Conservation (phyloP, 92 coral and sea anemone genomes). For the Metridium senile region DNA sequence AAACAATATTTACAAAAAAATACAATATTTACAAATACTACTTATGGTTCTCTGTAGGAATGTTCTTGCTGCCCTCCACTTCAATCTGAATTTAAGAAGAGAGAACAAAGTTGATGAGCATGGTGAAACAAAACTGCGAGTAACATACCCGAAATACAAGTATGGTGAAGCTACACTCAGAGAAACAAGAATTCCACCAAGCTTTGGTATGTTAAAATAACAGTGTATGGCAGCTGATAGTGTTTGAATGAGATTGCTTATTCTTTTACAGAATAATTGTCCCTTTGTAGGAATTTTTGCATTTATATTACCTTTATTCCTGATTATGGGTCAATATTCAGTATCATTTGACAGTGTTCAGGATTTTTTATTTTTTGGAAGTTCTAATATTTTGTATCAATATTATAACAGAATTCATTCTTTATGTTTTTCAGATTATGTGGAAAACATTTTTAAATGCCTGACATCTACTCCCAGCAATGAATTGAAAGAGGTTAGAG, state of each 20-base stretch:
- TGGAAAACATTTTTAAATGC: neutral
- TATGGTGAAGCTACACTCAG: slow-evolving; percentile 47
- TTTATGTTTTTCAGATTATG: neutral
- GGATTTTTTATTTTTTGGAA: too few species aligned
- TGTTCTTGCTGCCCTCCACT: slow-evolving; percentile 47
- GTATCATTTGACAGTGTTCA: too few species aligned
- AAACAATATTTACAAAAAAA: too few species aligned
- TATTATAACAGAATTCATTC: neutral
- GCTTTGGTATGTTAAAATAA: slow-evolving; percentile 1
- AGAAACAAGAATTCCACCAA: slow-evolving; percentile 27
- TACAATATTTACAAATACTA: too few species aligned
- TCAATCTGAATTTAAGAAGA: slow-evolving; percentile 36
- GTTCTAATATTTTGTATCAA: neutral
- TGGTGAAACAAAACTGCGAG: slow-evolving; percentile 31
- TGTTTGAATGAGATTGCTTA: too few species aligned
- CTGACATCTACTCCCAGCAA: slow-evolving; percentile 4
- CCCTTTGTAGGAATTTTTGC: too few species aligned
- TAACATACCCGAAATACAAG: slow-evolving; percentile 45
- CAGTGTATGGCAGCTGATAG: neutral
- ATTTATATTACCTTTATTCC: too few species aligned
- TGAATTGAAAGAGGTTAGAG: neutral
- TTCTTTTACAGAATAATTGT: too few species aligned
- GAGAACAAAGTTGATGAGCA: slow-evolving; percentile 35
- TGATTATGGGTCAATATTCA: too few species aligned
- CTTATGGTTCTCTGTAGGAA: slow-evolving; percentile 29